A percentile compares a stretch with the other conserved stretches of the same genome.
These are phyloP conservation scores for Psococerastis gibbosa DNA, from an alignment of 2,888 invertebrate genomes.

Conservation along the genomic window DNA sequence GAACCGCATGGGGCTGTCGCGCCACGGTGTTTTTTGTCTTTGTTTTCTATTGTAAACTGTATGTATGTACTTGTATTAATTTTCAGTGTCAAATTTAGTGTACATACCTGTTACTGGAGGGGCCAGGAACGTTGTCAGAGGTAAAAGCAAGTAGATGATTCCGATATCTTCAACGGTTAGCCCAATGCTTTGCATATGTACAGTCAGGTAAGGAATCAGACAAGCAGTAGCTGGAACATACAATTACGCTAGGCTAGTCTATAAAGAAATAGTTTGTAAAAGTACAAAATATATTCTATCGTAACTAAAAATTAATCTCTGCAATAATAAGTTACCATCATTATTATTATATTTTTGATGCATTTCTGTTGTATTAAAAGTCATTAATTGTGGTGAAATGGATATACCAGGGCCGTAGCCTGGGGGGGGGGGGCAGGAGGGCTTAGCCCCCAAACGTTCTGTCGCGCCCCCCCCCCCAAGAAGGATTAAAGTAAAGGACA, in stretches of 20 bases:
- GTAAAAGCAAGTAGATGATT: slow-evolving; percentile 67
- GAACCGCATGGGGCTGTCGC: too few relatives aligned
- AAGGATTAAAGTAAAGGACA: too few relatives aligned
- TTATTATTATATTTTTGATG: slow-evolving; percentile 5
- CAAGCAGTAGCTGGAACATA: slow-evolving; percentile 53
- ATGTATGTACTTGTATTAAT: too few relatives aligned
- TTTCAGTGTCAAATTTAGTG: neutral
- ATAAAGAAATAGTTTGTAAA: neutral
- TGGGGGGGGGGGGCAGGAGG: too few relatives aligned
- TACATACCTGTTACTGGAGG: slow-evolving; percentile 59
- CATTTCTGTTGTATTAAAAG: neutral
- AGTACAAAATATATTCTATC: slow-evolving; percentile 2
- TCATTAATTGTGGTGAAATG: neutral
- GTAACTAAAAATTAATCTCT: slow-evolving; percentile 8
- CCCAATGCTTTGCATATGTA: slow-evolving; percentile 82
- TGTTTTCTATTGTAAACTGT: too few relatives aligned
- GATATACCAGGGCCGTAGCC: neutral
- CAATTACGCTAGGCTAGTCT: neutral
- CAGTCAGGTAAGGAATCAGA: slow-evolving; percentile 65
- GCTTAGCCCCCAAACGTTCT: too few relatives aligned
- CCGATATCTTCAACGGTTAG: slow-evolving; percentile 72
- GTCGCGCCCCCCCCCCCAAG: too few relatives aligned
- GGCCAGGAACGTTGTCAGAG: slow-evolving; percentile 69
- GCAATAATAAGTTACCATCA: slow-evolving; percentile 3
- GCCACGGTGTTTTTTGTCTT: too few relatives aligned